phyloP scores from a whole-genome alignment of 2,888 invertebrate species.

The Ernsta delagoae region DNA sequence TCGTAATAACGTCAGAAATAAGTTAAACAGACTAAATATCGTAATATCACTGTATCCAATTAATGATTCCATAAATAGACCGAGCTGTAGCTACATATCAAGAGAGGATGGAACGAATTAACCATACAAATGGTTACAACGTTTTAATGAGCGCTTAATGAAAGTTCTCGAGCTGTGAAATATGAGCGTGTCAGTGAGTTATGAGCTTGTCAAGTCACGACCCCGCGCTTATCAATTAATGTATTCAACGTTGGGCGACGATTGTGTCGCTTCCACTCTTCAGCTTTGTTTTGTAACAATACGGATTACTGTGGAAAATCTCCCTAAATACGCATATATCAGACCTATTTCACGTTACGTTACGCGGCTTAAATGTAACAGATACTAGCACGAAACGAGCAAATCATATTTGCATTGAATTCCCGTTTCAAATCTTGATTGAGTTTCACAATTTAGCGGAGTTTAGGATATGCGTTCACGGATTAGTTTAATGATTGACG shows the following conservation, averaged over 20 bases:
- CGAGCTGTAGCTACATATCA: background rate
- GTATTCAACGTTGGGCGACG: conserved; percentile 60
- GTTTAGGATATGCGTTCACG: background rate
- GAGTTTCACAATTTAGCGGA: conserved; percentile 3
- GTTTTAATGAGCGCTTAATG: conserved; percentile 52
- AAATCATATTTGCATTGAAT: conserved; percentile 17
- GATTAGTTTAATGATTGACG: conserved; percentile 2
- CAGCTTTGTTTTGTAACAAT: conserved; percentile 41
- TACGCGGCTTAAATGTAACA: background rate
- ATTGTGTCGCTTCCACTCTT: conserved; percentile 45
- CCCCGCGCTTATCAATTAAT: conserved; percentile 71
- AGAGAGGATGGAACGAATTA: conserved; percentile 19
- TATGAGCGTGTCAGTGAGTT: conserved; percentile 64
- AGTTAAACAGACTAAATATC: background rate
- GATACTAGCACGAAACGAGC: conserved; percentile 1
- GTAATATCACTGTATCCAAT: background rate
- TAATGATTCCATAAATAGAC: background rate
- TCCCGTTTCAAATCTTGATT: conserved; percentile 2
- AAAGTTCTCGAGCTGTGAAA: conserved; percentile 62
- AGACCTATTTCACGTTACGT: conserved; percentile 18
- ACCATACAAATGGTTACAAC: conserved; percentile 35
- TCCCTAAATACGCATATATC: conserved; percentile 8
- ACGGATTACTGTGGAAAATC: conserved; percentile 33
- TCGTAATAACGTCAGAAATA: too few species aligned
- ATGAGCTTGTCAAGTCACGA: conserved; percentile 62